Evolutionary conservation across 1,140 invertebrate genomes (phyloP).

Genomic region (Camponotus floridanus): DNA sequence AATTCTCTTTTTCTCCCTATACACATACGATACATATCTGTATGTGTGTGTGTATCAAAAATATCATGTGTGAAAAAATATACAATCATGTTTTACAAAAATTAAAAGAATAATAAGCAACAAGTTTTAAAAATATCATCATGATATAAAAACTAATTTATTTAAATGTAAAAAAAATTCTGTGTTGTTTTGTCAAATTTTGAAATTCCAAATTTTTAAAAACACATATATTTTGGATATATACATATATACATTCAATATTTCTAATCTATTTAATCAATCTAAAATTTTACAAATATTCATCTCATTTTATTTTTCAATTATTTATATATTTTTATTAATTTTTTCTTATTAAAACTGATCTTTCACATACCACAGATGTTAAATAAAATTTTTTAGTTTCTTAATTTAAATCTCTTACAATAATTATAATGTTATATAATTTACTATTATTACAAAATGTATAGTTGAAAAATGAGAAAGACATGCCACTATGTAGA

Average conservation of each 20-base stretch:
- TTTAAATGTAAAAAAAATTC: no score
- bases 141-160: not conserved
- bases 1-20: no score
- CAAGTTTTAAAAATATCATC: not conserved
- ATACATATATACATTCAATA: not conserved
- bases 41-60: no score
- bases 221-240: not conserved
- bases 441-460: slow-evolving; percentile 27
- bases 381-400: not conserved
- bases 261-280: no score
- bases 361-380: not conserved
- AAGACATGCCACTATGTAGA: not conserved
- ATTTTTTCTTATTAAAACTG: not conserved
- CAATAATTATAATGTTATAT: not conserved
- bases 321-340: not conserved
- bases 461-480: not conserved
- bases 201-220: not conserved
- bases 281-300: not conserved
- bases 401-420: not conserved
- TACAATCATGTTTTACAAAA: no score
- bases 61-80: no score
- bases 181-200: no score
- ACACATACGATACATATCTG: no score
- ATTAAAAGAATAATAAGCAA: not conserved
- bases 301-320: not conserved